phyloP scores from a whole-genome alignment of 2,113 vertebrate species.

The Pteronura brasiliensis region DNA sequence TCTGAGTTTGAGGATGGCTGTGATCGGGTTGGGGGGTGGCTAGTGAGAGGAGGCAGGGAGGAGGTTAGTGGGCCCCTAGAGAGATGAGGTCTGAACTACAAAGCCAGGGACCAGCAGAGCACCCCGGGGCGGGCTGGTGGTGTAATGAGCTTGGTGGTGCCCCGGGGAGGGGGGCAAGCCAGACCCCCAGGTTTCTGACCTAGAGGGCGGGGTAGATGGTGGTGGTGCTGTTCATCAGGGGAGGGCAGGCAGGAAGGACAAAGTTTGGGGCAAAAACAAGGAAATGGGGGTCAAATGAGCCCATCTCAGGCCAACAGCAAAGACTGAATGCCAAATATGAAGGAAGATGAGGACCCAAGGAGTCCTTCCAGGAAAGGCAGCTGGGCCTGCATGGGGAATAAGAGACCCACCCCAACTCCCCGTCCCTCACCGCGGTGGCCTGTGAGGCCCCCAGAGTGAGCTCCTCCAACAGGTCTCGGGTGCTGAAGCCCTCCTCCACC shows the following conservation, averaged over 20 bases:
- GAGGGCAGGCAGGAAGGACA: background rate
- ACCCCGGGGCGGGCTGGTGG: background rate
- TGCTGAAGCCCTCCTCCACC: slow-evolving; percentile 87
- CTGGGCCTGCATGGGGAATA: background rate
- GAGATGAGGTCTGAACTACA: background rate
- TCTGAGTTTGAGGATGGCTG: background rate
- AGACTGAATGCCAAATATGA: background rate
- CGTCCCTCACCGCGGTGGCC: slow-evolving; percentile 73
- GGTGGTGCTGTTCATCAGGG: background rate
- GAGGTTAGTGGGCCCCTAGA: background rate
- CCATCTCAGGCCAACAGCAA: background rate
- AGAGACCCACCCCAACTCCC: background rate
- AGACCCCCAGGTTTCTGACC: background rate
- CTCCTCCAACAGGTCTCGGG: slow-evolving; percentile 84
- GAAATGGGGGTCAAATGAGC: background rate
- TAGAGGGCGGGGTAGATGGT: background rate
- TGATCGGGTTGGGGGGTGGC: background rate
- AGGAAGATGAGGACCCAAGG: background rate
- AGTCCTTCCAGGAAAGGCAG: background rate
- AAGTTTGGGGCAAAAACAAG: background rate
- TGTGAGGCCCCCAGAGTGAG: slow-evolving; percentile 79
- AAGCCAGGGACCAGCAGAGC: background rate
- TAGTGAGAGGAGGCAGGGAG: background rate
- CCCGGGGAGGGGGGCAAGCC: background rate
- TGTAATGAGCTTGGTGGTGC: background rate